Evolutionary conservation across 2,888 invertebrate genomes (phyloP).

Genomic region (Aquatica leii): DNA sequence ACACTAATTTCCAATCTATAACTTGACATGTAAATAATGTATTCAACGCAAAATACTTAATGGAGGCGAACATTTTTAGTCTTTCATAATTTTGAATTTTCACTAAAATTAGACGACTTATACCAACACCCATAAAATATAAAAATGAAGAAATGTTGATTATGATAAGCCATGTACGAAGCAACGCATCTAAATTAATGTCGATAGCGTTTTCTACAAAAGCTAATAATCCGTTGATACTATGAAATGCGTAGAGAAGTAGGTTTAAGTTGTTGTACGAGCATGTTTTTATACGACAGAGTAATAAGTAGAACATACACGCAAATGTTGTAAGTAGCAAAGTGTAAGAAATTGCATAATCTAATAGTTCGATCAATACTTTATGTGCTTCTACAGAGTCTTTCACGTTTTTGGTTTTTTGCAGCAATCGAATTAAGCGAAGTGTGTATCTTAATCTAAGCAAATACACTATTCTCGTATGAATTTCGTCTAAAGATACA

Average conservation of each 20-base stretch:
- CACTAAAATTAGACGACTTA: neutral
- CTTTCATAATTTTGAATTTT: neutral
- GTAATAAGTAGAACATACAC: too few relatives aligned
- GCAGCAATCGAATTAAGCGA: conserved; percentile 33
- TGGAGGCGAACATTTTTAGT: neutral
- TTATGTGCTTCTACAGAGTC: neutral
- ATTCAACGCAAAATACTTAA: neutral
- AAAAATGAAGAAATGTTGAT: conserved; percentile 7
- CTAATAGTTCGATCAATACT: neutral
- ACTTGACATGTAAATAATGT: neutral
- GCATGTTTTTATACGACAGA: too few relatives aligned
- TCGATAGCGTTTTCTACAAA: too few relatives aligned
- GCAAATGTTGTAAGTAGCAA: too few relatives aligned
- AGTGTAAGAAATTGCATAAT: neutral
- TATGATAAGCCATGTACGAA: neutral
- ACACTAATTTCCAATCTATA: neutral
- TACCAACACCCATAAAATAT: neutral
- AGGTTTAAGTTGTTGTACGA: too few relatives aligned
- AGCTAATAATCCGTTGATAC: too few relatives aligned
- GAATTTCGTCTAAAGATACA: conserved; percentile 19
- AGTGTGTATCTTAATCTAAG: conserved; percentile 39
- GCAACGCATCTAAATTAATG: too few relatives aligned
- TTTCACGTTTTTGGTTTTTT: conserved; percentile 2
- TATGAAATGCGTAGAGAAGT: too few relatives aligned
- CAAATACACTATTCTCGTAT: conserved; percentile 16